Conservation (phyloP, 2,888 invertebrate species). For the Andrena minutula region DNA sequence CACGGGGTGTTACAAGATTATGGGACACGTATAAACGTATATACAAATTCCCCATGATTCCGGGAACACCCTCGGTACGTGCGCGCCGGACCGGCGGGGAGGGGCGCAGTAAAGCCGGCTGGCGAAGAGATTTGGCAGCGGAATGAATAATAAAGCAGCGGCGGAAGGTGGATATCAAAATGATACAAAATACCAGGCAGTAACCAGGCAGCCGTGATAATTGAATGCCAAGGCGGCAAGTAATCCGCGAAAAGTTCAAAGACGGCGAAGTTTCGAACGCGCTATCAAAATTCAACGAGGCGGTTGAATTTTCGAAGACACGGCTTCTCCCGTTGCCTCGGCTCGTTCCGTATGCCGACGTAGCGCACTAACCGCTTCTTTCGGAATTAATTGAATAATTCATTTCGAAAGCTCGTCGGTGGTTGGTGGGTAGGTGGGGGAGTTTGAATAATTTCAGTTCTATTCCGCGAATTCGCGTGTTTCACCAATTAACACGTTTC, state of each 20-base stretch:
- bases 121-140: conserved; percentile 15
- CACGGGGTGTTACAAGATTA: neutral
- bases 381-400: conserved; percentile 58
- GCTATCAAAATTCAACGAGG: conserved; percentile 51
- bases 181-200: conserved; percentile 10
- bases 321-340: neutral
- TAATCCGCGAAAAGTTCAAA: conserved; percentile 10
- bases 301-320: conserved; percentile 46
- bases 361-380: conserved; percentile 21
- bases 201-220: neutral
- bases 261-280: conserved; percentile 25
- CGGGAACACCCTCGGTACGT: neutral
- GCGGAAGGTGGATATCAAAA: conserved; percentile 33
- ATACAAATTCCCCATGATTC: neutral
- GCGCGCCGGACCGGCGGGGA: neutral
- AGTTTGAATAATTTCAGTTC: conserved; percentile 49
- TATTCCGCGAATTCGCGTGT: conserved; percentile 21
- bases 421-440: no score
- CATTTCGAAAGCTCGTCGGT: conserved; percentile 46
- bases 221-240: conserved; percentile 9
- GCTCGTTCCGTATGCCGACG: conserved; percentile 33
- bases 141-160: conserved; percentile 44
- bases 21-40: neutral
- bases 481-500: conserved; percentile 7
- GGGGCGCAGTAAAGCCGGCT: neutral